Conservation (phyloP, 2,113 vertebrate species). For the Chaenogobius annularis region DNA sequence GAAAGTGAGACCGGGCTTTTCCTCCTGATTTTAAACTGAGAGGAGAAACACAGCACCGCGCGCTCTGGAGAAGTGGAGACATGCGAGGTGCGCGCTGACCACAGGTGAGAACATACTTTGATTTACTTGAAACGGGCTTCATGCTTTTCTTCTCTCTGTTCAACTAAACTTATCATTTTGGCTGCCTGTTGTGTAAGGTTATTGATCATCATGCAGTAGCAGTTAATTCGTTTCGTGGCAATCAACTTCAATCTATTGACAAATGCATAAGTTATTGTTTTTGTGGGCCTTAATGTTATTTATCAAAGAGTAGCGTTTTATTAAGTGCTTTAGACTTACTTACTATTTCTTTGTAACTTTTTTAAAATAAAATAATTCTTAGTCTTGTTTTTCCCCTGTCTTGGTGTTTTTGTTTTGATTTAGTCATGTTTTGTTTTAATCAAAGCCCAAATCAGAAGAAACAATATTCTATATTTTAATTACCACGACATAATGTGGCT, state of each 20-base stretch:
- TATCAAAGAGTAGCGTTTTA: too few species aligned
- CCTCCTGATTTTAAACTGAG: constrained; percentile 73
- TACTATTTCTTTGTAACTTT: too few species aligned
- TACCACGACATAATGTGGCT: not conserved
- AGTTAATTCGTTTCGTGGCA: too few species aligned
- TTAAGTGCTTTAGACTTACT: too few species aligned
- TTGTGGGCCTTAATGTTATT: too few species aligned
- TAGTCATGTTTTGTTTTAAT: not conserved
- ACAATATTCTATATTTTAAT: not conserved
- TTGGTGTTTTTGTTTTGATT: not conserved
- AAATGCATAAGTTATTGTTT: too few species aligned
- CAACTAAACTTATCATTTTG: too few species aligned
- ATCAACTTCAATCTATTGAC: too few species aligned
- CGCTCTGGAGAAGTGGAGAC: constrained; percentile 86
- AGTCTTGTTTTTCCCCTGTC: not conserved
- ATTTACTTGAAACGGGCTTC: too few species aligned
- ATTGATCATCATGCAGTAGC: too few species aligned
- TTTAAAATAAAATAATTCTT: not conserved
- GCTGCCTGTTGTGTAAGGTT: too few species aligned
- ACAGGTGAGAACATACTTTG: constrained; percentile 77
- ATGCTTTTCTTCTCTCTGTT: too few species aligned
- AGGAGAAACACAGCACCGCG: constrained; percentile 84
- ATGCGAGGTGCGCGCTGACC: constrained; percentile 90
- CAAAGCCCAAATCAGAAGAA: not conserved
- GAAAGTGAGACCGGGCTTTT: constrained; percentile 80